These are phyloP conservation scores for Leptestheria dahalacensis DNA, from an alignment of 1,140 invertebrate genomes.

Conservation along the genomic window DNA sequence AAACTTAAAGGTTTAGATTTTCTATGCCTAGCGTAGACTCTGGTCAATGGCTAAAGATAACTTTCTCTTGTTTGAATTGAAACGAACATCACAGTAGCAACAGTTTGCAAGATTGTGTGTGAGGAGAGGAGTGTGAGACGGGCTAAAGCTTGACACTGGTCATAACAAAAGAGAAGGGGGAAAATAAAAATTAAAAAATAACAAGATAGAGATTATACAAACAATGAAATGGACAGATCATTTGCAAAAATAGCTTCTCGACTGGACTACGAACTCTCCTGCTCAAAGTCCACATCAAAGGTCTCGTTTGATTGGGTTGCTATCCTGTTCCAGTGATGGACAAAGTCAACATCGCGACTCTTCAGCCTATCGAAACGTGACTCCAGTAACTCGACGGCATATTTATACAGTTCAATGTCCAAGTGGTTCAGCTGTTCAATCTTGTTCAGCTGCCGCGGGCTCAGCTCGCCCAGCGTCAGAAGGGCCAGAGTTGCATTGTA, in stretches of 20 bases:
- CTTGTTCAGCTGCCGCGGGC: constrained; percentile 46
- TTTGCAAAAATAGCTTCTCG: background rate
- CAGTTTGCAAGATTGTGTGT: background rate
- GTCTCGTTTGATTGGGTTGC: background rate
- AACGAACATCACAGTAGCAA: background rate
- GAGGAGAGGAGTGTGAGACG: background rate
- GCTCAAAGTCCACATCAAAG: background rate
- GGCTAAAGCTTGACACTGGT: no score
- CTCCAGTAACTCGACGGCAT: constrained; percentile 76
- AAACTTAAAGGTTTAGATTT: no score
- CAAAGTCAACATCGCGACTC: constrained; percentile 58
- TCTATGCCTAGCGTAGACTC: no score
- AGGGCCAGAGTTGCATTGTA: constrained; percentile 75
- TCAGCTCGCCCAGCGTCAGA: constrained; percentile 53
- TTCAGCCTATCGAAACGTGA: constrained; percentile 65
- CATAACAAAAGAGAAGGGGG: no score
- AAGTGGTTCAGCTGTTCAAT: constrained; percentile 70
- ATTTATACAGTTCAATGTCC: constrained; percentile 86
- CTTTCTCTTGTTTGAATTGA: no score
- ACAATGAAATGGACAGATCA: background rate
- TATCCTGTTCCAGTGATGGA: background rate
- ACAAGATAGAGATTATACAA: no score
- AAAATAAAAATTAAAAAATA: no score
- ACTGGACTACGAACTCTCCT: background rate
- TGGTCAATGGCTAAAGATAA: no score